Percentiles rank a stretch among this genome's conserved stretches.
These are phyloP conservation scores for Callimorpha dominula DNA, from an alignment of 2,888 invertebrate genomes.

Conservation along the genomic window DNA sequence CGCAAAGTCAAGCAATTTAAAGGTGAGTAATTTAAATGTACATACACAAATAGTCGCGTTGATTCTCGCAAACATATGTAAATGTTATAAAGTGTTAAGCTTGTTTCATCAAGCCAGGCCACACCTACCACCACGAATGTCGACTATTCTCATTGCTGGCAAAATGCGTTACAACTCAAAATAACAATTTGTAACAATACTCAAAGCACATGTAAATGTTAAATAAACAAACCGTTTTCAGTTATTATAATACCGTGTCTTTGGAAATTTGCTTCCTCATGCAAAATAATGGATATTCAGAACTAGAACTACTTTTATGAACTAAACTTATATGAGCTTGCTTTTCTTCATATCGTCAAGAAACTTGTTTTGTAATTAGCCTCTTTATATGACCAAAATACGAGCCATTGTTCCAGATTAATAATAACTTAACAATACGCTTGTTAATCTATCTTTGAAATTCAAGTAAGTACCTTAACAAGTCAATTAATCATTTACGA, in stretches of 20 bases:
- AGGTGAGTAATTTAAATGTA: too few relatives aligned
- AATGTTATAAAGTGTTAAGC: too few relatives aligned
- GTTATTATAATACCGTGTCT: background rate
- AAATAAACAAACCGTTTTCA: background rate
- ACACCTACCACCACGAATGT: too few relatives aligned
- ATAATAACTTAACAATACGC: background rate
- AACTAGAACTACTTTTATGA: background rate
- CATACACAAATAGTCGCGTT: too few relatives aligned
- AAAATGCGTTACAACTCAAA: background rate
- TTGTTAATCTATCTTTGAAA: background rate
- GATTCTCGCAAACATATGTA: too few relatives aligned
- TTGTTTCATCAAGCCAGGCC: too few relatives aligned
- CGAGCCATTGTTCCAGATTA: background rate
- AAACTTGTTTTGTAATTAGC: constrained; percentile 6
- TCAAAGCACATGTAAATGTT: background rate
- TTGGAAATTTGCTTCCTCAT: constrained; percentile 10
- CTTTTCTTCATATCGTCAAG: constrained; percentile 1
- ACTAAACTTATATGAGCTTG: constrained; percentile 1
- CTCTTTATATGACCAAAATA: background rate
- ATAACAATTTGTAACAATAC: background rate
- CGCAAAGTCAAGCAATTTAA: too few relatives aligned
- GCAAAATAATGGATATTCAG: constrained; percentile 9
- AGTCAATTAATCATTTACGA: background rate
- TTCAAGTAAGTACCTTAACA: background rate
- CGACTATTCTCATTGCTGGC: too few relatives aligned